A percentile compares a stretch with the other conserved stretches of the same genome.
These are phyloP conservation scores for Drosophila saltans DNA, from an alignment of 1,140 invertebrate genomes.

Conservation along the genomic window DNA sequence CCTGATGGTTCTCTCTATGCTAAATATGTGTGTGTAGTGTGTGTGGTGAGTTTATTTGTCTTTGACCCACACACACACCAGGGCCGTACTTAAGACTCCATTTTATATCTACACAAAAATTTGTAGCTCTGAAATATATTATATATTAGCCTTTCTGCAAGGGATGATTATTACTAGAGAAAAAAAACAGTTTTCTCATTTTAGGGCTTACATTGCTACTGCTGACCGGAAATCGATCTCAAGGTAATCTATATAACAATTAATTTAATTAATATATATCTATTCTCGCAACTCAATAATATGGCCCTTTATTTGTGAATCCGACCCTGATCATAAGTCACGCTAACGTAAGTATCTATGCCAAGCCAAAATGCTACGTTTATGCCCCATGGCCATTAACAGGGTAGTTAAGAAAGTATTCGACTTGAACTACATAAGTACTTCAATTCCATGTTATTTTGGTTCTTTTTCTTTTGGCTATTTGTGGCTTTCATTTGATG, in stretches of 20 bases:
- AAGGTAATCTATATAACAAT: too few species aligned
- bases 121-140: too few species aligned
- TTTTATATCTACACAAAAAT: too few species aligned
- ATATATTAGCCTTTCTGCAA: too few species aligned
- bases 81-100: not conserved
- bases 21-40: constrained; percentile 38
- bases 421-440: not conserved
- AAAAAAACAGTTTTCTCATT: too few species aligned
- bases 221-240: too few species aligned
- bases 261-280: too few species aligned
- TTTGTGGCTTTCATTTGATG: not conserved
- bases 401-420: constrained; percentile 1
- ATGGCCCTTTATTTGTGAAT: too few species aligned
- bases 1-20: constrained; percentile 53
- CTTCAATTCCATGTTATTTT: not conserved
- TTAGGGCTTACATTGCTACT: too few species aligned
- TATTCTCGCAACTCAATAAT: too few species aligned
- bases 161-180: too few species aligned
- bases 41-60: constrained; percentile 31
- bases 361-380: not conserved
- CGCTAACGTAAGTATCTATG: not conserved
- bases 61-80: constrained; percentile 41
- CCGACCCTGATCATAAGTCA: not conserved
- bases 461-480: not conserved
- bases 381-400: not conserved